phyloP scores from a whole-genome alignment of 2,888 invertebrate species.

The Scaptomyza caliginosa region DNA sequence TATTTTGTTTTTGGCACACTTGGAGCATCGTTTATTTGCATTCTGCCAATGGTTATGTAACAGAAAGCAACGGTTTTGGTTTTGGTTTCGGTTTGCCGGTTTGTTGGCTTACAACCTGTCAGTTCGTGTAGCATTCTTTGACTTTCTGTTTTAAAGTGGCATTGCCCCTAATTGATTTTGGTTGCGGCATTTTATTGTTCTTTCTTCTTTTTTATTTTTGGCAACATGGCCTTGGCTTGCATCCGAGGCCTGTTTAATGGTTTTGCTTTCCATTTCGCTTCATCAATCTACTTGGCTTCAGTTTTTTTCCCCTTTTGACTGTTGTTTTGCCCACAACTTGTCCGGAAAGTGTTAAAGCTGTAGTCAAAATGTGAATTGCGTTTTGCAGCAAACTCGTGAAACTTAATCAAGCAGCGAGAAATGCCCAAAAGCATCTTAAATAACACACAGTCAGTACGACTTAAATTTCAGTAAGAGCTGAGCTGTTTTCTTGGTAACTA shows the following conservation, averaged over 20 bases:
- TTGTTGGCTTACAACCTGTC: constrained; percentile 42
- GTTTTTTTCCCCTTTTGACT: constrained; percentile 21
- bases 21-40: constrained; percentile 54
- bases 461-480: constrained; percentile 1
- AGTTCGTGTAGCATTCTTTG: constrained; percentile 51
- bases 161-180: constrained; percentile 51
- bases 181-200: not conserved
- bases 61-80: not conserved
- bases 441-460: constrained; percentile 9
- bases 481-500: constrained; percentile 11
- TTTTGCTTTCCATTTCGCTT: constrained; percentile 32
- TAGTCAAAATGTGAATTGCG: constrained; percentile 48
- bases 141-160: constrained; percentile 45
- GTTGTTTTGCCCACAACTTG: constrained; percentile 32
- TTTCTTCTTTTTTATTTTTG: constrained; percentile 30
- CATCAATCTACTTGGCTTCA: constrained; percentile 64
- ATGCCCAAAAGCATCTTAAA: not conserved
- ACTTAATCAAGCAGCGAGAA: not conserved
- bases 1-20: constrained; percentile 23
- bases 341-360: constrained; percentile 54
- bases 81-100: not conserved
- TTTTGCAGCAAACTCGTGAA: constrained; percentile 11
- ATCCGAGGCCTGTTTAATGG: constrained; percentile 16
- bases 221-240: constrained; percentile 36
- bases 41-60: constrained; percentile 52